Percentiles rank a stretch among this genome's conserved stretches.
These are phyloP conservation scores for Nebria ingens DNA, from an alignment of 1,140 invertebrate genomes.

Conservation along the genomic window DNA sequence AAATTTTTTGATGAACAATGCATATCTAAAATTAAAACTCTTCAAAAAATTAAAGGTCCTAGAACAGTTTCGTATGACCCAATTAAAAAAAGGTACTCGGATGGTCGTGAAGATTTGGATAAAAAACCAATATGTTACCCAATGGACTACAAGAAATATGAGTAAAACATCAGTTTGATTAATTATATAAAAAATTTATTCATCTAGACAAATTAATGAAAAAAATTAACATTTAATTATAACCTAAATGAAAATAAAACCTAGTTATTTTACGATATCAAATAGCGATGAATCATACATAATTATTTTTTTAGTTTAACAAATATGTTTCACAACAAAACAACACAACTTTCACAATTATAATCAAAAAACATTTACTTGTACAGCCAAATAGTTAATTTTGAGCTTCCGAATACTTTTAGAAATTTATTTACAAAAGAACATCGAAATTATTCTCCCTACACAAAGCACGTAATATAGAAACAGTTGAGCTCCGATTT, in stretches of 20 bases:
- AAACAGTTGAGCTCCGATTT: neutral
- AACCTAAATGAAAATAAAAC: constrained; percentile 1
- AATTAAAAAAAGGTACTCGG: constrained; percentile 18
- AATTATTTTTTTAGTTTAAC: too few relatives aligned
- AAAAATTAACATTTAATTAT: neutral
- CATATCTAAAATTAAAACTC: neutral
- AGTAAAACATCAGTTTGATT: neutral
- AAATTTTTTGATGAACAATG: constrained; percentile 24
- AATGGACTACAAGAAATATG: constrained; percentile 14
- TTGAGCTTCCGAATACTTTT: constrained; percentile 1
- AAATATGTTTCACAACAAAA: neutral
- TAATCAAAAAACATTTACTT: neutral
- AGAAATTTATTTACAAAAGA: constrained; percentile 1
- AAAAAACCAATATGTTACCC: too few relatives aligned
- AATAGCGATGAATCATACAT: neutral
- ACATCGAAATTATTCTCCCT: constrained; percentile 3
- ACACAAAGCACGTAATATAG: constrained; percentile 5
- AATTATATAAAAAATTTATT: constrained; percentile 13
- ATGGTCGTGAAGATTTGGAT: too few relatives aligned
- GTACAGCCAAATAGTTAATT: constrained; percentile 2
- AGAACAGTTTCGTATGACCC: constrained; percentile 22
- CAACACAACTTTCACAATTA: neutral
- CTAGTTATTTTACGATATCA: neutral
- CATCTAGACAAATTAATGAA: constrained; percentile 9
- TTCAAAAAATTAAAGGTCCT: constrained; percentile 20